These are phyloP conservation scores for Itoplectis maculator DNA, from an alignment of 2,888 invertebrate genomes.

Conservation along the genomic window DNA sequence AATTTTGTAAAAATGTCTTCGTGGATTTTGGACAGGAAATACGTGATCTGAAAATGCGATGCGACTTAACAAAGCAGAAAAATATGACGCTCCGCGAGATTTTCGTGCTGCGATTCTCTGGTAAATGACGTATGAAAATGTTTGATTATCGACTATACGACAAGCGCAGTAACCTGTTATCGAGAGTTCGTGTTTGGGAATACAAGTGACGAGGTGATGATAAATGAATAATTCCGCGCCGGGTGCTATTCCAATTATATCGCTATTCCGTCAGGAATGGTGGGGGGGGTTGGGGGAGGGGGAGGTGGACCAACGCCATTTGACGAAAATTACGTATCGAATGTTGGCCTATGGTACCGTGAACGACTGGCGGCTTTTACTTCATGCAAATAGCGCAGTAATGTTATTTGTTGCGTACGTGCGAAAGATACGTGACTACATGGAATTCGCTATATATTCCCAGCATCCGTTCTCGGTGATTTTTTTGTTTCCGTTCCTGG, in stretches of 20 bases:
- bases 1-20: too few species aligned
- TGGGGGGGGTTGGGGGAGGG: too few species aligned
- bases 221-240: slow-evolving; percentile 14
- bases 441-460: not conserved
- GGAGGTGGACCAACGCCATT: slow-evolving; percentile 34
- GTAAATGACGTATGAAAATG: slow-evolving; percentile 1
- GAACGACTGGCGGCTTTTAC: slow-evolving; percentile 13
- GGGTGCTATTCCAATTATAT: slow-evolving; percentile 11
- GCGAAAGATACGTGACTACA: slow-evolving; percentile 29
- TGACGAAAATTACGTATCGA: slow-evolving; percentile 36
- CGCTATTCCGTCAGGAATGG: not conserved
- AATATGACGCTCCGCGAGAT: not conserved
- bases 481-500: too few species aligned
- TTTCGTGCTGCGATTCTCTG: not conserved
- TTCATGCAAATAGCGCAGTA: slow-evolving; percentile 26
- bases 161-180: not conserved
- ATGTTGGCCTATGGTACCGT: slow-evolving; percentile 12
- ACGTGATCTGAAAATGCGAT: too few species aligned
- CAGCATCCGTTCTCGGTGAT: not conserved
- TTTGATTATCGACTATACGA: not conserved
- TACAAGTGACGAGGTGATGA: not conserved
- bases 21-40: too few species aligned
- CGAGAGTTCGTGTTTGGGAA: not conserved
- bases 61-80: not conserved
- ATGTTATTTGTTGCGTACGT: slow-evolving; percentile 38